These are phyloP conservation scores for Carcina quercana DNA, from an alignment of 2,888 invertebrate species.

Conservation along the genomic window DNA sequence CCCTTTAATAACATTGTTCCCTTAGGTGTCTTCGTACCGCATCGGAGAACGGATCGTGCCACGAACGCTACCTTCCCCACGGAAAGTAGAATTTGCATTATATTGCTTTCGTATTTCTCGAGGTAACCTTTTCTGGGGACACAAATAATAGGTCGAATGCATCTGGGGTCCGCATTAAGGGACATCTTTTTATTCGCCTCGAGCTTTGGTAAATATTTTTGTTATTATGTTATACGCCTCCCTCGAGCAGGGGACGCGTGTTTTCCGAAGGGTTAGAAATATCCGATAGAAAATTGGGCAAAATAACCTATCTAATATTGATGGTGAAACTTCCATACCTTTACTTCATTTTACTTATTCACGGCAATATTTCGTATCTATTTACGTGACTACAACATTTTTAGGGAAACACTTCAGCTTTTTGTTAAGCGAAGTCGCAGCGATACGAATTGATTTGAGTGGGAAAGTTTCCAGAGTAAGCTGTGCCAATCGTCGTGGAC, in stretches of 20 bases:
- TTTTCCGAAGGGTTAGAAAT: constrained; percentile 35
- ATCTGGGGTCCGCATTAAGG: constrained; percentile 66
- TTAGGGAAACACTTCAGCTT: too few species aligned
- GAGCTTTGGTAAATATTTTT: constrained; percentile 69
- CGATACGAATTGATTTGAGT: too few species aligned
- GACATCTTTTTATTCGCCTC: constrained; percentile 68
- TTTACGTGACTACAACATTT: too few species aligned
- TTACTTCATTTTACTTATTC: too few species aligned
- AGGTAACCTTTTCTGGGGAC: constrained; percentile 52
- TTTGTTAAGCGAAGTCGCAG: too few species aligned
- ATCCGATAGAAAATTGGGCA: constrained; percentile 43
- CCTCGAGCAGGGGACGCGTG: constrained; percentile 25
- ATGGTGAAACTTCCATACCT: constrained; percentile 24
- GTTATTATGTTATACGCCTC: constrained; percentile 56
- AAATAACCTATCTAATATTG: constrained; percentile 48
- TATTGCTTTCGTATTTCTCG: constrained; percentile 49
- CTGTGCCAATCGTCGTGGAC: too few species aligned
- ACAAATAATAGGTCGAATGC: constrained; percentile 67
- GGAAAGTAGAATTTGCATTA: constrained; percentile 56
- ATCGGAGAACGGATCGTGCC: constrained; percentile 45
- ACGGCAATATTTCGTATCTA: too few species aligned
- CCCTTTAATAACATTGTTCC: constrained; percentile 59
- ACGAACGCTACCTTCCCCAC: constrained; percentile 32
- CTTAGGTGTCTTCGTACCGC: constrained; percentile 43
- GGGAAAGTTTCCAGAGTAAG: too few species aligned